Evolutionary conservation across 2,888 invertebrate genomes (phyloP).

Genomic region (Cantharis flavilabris): DNA sequence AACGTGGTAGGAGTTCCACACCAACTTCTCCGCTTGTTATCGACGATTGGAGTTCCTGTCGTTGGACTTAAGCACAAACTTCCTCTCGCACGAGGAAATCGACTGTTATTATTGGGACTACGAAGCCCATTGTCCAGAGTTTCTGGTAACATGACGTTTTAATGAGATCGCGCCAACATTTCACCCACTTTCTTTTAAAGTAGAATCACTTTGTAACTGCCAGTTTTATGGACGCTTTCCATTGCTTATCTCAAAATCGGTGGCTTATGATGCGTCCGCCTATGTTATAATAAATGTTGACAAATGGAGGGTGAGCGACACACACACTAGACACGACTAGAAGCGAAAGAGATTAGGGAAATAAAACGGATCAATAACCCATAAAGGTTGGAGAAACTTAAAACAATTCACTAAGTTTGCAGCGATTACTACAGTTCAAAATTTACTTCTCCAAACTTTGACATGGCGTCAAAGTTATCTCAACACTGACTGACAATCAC

Average conservation of each 20-base stretch:
- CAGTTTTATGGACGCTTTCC: slow-evolving; percentile 17
- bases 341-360: slow-evolving; percentile 31
- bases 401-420: neutral
- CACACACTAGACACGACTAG: slow-evolving; percentile 16
- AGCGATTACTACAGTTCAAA: neutral
- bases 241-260: slow-evolving; percentile 25
- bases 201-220: slow-evolving; percentile 26
- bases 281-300: slow-evolving; percentile 21
- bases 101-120: slow-evolving; percentile 53
- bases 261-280: slow-evolving; percentile 18
- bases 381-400: neutral
- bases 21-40: slow-evolving; percentile 52
- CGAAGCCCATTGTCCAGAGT: slow-evolving; percentile 51
- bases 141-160: slow-evolving; percentile 47
- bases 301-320: slow-evolving; percentile 24
- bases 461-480: neutral
- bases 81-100: slow-evolving; percentile 50
- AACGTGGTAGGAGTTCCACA: slow-evolving; percentile 48
- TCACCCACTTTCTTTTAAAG: slow-evolving; percentile 13
- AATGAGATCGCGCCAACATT: slow-evolving; percentile 8
- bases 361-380: neutral
- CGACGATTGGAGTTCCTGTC: slow-evolving; percentile 43
- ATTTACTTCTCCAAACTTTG: neutral
- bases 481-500: slow-evolving; percentile 9
- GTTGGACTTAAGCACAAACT: slow-evolving; percentile 52